Evolutionary conservation across 2,797 vertebrate species (phyloP).

Genomic region (Danionella dracula): DNA sequence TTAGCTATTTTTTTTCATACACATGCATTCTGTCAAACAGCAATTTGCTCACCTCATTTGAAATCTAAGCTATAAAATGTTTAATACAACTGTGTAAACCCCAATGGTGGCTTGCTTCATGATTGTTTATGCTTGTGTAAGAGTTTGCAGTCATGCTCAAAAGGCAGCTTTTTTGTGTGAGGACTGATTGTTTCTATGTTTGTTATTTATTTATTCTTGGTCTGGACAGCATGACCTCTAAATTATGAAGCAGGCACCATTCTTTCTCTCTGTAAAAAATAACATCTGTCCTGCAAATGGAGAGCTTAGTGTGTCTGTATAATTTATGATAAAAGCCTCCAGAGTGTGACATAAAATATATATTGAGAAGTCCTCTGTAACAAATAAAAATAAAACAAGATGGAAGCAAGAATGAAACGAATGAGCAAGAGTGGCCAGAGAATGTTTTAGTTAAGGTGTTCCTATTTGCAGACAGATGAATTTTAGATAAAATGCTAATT

Average conservation of each 20-base stretch:
- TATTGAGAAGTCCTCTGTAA: slow-evolving; percentile 58
- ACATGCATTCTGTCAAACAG: no score
- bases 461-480: no score
- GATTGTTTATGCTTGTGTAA: no score
- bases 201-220: slow-evolving; percentile 62
- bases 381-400: slow-evolving; percentile 60
- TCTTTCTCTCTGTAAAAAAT: slow-evolving; percentile 74
- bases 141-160: neutral
- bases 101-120: no score
- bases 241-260: slow-evolving; percentile 75
- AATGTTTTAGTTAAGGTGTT: slow-evolving; percentile 10
- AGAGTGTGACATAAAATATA: slow-evolving; percentile 75
- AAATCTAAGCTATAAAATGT: no score
- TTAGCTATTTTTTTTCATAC: no score
- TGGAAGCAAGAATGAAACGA: slow-evolving; percentile 21
- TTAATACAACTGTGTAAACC: no score
- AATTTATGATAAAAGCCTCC: slow-evolving; percentile 80
- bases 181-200: slow-evolving; percentile 14
- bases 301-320: slow-evolving; percentile 76
- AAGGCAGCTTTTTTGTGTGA: neutral
- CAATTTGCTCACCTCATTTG: no score
- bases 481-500: no score
- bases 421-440: slow-evolving; percentile 20
- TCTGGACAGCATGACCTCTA: slow-evolving; percentile 64
- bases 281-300: slow-evolving; percentile 77